Evolutionary conservation across 2,888 invertebrate genomes (phyloP).

Genomic region (Dione juno): DNA sequence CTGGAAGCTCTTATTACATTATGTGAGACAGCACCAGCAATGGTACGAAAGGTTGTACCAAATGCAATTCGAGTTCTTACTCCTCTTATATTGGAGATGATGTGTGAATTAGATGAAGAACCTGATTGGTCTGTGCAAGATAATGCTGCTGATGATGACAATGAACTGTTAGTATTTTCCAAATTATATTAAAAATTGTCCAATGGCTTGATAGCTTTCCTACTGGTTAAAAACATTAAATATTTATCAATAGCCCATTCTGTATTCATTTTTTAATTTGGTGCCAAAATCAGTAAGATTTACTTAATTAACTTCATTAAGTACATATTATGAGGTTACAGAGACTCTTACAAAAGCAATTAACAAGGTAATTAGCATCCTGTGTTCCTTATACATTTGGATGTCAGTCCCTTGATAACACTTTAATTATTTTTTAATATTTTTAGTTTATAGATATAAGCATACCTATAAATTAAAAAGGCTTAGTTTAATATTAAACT

Average conservation of each 20-base stretch:
- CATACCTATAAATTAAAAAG: background rate
- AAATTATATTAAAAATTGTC: background rate
- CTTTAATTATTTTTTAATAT: background rate
- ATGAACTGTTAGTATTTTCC: constrained; percentile 85
- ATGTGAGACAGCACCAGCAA: constrained; percentile 97
- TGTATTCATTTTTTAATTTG: background rate
- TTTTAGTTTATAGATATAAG: background rate
- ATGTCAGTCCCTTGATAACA: constrained; percentile 80
- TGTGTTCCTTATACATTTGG: constrained; percentile 62
- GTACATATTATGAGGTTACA: constrained; percentile 50
- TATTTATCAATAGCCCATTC: background rate
- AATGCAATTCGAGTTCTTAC: constrained; percentile 92
- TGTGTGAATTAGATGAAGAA: constrained; percentile 97
- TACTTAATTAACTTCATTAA: constrained; percentile 52
- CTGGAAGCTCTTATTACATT: constrained; percentile 94
- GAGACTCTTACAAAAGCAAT: constrained; percentile 69
- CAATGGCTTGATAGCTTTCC: background rate
- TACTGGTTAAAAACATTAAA: constrained; percentile 1
- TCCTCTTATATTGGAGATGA: constrained; percentile 94
- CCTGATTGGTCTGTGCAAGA: constrained; percentile 94
- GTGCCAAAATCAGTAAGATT: constrained; percentile 56
- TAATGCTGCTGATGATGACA: constrained; percentile 95
- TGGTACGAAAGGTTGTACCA: constrained; percentile 95
- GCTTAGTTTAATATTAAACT: constrained; percentile 1
- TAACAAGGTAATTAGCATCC: constrained; percentile 78